These are phyloP conservation scores for Nomada lathburiana DNA, from an alignment of 2,888 invertebrate species.

Conservation along the genomic window DNA sequence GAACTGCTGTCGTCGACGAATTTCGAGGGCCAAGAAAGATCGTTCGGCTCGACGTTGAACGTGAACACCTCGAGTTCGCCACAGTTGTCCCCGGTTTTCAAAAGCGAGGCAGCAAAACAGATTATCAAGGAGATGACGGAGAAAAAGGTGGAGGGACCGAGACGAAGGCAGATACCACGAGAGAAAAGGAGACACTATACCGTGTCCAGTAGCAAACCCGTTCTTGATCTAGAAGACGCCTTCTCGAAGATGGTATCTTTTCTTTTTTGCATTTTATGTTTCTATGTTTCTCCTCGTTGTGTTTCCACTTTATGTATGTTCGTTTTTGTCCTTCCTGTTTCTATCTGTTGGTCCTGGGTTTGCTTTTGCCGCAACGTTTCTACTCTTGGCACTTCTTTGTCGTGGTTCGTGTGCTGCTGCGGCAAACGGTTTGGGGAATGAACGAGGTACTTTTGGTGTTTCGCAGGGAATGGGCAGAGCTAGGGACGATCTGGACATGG, in stretches of 20 bases:
- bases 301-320: slow-evolving; percentile 16
- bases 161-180: slow-evolving; percentile 89
- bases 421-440: too few relatives aligned
- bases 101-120: slow-evolving; percentile 94
- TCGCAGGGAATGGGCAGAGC: slow-evolving; percentile 86
- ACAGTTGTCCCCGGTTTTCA: slow-evolving; percentile 92
- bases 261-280: slow-evolving; percentile 45
- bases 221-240: slow-evolving; percentile 80
- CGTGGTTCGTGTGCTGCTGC: slow-evolving; percentile 4
- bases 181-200: slow-evolving; percentile 95
- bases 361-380: slow-evolving; percentile 10
- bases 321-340: background rate
- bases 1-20: slow-evolving; percentile 65
- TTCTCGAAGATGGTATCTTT: slow-evolving; percentile 81
- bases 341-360: slow-evolving; percentile 15
- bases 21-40: slow-evolving; percentile 65
- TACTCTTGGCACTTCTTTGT: slow-evolving; percentile 1
- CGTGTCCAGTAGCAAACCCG: slow-evolving; percentile 85
- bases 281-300: slow-evolving; percentile 12
- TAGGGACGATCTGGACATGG: slow-evolving; percentile 94
- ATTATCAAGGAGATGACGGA: slow-evolving; percentile 93
- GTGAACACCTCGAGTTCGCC: slow-evolving; percentile 79
- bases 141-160: slow-evolving; percentile 84
- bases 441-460: slow-evolving; percentile 2
- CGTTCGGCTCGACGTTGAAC: slow-evolving; percentile 69